These are phyloP conservation scores for Cyanoderma ruficeps DNA, from an alignment of 2,113 vertebrate species.

Conservation along the genomic window DNA sequence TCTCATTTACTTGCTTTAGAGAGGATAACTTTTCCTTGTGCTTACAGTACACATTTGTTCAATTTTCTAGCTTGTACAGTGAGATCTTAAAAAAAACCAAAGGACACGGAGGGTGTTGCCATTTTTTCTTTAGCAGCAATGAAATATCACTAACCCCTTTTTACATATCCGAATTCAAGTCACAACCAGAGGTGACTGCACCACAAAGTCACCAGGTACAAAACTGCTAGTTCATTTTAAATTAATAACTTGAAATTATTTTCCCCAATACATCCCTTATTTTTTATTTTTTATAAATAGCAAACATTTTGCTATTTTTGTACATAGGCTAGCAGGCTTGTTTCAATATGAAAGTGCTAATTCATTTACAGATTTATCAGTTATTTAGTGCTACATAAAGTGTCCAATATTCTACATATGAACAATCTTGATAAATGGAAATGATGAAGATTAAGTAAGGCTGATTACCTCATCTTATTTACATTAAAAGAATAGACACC, in stretches of 20 bases:
- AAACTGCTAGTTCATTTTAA: slow-evolving; percentile 83
- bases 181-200: slow-evolving; percentile 87
- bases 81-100: slow-evolving; percentile 82
- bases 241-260: slow-evolving; percentile 81
- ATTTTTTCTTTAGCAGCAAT: slow-evolving; percentile 82
- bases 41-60: slow-evolving; percentile 84
- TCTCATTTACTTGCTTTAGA: slow-evolving; percentile 90
- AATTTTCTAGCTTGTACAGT: slow-evolving; percentile 82
- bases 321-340: slow-evolving; percentile 99
- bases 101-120: slow-evolving; percentile 84
- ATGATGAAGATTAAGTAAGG: slow-evolving; percentile 90
- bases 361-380: slow-evolving; percentile 98
- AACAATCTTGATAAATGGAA: slow-evolving; percentile 95
- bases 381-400: slow-evolving; percentile 98
- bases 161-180: slow-evolving; percentile 87
- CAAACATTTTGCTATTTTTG: slow-evolving; percentile 96
- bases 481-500: slow-evolving; percentile 88
- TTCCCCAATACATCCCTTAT: slow-evolving; percentile 83
- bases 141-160: slow-evolving; percentile 83
- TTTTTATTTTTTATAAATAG: slow-evolving; percentile 91
- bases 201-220: slow-evolving; percentile 85
- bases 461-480: slow-evolving; percentile 93
- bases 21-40: slow-evolving; percentile 81
- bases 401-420: slow-evolving; percentile 99
- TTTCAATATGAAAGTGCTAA: slow-evolving; percentile 99